Conservation (phyloP, 1,140 invertebrate genomes). For the Hypsibius dujardini region DNA sequence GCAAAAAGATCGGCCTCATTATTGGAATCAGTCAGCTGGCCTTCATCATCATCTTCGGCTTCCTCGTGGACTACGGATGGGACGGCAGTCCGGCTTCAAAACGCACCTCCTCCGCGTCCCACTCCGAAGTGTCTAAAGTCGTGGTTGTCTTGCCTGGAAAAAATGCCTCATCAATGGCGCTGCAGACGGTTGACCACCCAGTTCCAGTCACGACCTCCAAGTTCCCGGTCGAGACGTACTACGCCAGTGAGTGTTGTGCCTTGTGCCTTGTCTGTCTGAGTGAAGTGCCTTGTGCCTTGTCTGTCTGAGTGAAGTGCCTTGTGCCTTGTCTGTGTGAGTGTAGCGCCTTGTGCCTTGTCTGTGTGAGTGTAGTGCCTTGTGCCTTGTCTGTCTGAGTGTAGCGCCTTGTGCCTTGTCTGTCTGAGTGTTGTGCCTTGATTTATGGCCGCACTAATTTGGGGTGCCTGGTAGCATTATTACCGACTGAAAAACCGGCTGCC, state of each 20-base stretch:
- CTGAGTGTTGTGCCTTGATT: too few species aligned
- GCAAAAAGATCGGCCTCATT: not conserved
- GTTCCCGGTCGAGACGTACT: not conserved
- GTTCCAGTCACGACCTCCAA: not conserved
- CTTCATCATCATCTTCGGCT: conserved; percentile 33
- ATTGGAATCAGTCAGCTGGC: conserved; percentile 25
- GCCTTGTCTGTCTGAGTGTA: too few species aligned
- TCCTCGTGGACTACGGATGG: conserved; percentile 31
- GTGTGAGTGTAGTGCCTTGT: too few species aligned
- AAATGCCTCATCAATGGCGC: too few species aligned
- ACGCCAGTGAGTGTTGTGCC: conserved; percentile 5
- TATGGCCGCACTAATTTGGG: too few species aligned
- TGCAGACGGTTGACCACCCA: too few species aligned
- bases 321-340: not conserved
- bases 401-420: too few species aligned
- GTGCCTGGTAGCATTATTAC: too few species aligned
- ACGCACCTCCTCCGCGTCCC: not conserved
- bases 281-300: not conserved
- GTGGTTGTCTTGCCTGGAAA: too few species aligned
- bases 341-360: too few species aligned
- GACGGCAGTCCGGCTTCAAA: conserved; percentile 26
- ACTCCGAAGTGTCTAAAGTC: too few species aligned
- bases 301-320: not conserved
- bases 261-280: not conserved
- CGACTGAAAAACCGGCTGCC: too few species aligned